These are phyloP conservation scores for Drosophila jambulina DNA, from an alignment of 1,140 invertebrate genomes.

Conservation along the genomic window DNA sequence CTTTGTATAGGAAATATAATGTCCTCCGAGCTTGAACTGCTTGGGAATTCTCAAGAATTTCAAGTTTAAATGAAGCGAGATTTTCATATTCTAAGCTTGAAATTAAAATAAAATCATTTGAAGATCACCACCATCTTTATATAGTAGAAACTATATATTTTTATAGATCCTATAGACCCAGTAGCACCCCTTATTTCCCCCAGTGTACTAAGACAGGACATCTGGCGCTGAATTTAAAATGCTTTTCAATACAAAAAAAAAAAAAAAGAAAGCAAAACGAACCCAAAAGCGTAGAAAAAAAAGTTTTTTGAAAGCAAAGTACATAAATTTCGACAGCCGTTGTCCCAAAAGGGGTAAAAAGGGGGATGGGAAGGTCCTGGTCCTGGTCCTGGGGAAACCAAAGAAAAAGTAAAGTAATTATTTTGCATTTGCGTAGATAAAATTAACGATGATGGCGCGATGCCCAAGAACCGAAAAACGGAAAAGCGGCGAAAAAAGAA, in stretches of 20 bases:
- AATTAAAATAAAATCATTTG: background rate
- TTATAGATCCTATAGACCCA: too few relatives aligned
- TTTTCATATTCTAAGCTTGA: rapidly evolving
- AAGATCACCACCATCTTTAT: too few relatives aligned
- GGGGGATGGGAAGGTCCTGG: slow-evolving; percentile 1
- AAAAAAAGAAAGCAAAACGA: slow-evolving; percentile 25
- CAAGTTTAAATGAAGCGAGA: rapidly evolving
- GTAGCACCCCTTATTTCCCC: background rate
- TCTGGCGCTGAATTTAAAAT: slow-evolving; percentile 77
- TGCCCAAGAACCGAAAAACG: slow-evolving; percentile 16
- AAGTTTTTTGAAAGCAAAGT: slow-evolving; percentile 64
- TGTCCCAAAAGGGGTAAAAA: slow-evolving; percentile 40
- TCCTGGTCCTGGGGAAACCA: slow-evolving; percentile 50
- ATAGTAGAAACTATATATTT: background rate
- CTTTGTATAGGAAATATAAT: background rate
- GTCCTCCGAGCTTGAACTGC: too few relatives aligned
- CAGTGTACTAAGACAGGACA: slow-evolving; percentile 50
- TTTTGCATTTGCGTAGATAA: slow-evolving; percentile 83
- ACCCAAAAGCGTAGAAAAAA: slow-evolving; percentile 42
- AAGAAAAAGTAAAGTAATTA: slow-evolving; percentile 84
- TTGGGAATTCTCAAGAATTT: background rate
- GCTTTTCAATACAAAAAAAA: slow-evolving; percentile 69
- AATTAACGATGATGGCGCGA: slow-evolving; percentile 75
- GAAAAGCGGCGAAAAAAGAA: slow-evolving; percentile 6
- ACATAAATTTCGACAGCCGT: slow-evolving; percentile 77